phyloP scores from a whole-genome alignment of 2,888 invertebrate genomes.

The Drosophila mercatorum region DNA sequence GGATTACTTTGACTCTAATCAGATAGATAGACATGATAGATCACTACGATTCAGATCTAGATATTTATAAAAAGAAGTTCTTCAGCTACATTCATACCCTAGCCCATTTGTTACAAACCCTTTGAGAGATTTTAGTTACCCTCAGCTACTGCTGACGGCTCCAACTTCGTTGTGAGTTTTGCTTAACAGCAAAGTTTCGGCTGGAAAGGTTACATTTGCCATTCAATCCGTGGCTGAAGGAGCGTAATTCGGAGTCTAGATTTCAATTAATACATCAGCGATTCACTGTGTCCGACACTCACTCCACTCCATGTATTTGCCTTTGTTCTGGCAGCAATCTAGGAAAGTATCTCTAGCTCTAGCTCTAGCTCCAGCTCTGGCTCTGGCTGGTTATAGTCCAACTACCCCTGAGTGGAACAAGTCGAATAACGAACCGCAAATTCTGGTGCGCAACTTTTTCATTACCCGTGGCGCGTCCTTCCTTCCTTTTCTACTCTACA shows the following conservation, averaged over 20 bases:
- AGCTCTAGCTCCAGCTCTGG: neutral
- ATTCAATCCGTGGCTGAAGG: neutral
- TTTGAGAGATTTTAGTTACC: neutral
- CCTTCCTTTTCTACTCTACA: slow-evolving; percentile 41
- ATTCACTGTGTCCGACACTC: slow-evolving; percentile 8
- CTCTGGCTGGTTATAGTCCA: neutral
- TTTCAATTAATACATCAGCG: slow-evolving; percentile 26
- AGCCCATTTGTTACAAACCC: neutral
- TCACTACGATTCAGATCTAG: neutral
- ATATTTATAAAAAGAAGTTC: neutral
- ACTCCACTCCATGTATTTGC: slow-evolving; percentile 43
- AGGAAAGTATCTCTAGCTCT: slow-evolving; percentile 7
- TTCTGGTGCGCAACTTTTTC: slow-evolving; percentile 52
- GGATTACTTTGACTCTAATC: no score
- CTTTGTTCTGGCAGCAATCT: slow-evolving; percentile 65
- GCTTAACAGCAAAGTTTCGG: neutral
- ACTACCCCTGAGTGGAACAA: slow-evolving; percentile 24
- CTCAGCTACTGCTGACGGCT: neutral
- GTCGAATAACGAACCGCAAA: slow-evolving; percentile 43
- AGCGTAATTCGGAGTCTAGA: slow-evolving; percentile 6
- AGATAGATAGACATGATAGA: neutral
- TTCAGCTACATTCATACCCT: neutral
- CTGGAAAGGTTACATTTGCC: neutral
- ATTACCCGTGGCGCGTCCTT: slow-evolving; percentile 59
- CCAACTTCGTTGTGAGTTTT: neutral